A percentile compares a stretch with the other conserved stretches of the same genome.
These are phyloP conservation scores for Chiroxiphia lanceolata DNA, from an alignment of 2,797 vertebrate species.

Conservation along the genomic window DNA sequence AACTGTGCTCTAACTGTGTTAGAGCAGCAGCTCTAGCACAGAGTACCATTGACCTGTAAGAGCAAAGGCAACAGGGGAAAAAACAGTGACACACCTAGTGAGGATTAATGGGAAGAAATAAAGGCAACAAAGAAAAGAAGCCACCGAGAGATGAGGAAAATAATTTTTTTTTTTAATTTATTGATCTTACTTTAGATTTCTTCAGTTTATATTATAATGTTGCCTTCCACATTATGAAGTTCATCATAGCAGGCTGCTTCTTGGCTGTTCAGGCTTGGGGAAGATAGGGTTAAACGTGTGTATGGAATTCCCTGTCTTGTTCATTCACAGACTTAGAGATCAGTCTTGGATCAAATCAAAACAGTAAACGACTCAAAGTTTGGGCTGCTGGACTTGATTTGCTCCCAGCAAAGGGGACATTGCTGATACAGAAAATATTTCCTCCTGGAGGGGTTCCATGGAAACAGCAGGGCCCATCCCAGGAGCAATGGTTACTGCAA, in stretches of 20 bases:
- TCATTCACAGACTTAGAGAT: background rate
- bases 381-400: background rate
- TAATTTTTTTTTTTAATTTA: background rate
- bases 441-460: conserved; percentile 8
- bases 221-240: background rate
- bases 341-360: background rate
- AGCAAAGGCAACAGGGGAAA: background rate
- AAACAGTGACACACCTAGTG: background rate
- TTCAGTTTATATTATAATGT: background rate
- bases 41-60: background rate
- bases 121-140: background rate
- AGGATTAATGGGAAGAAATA: background rate
- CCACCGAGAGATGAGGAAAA: background rate
- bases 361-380: background rate
- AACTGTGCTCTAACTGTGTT: too few species aligned
- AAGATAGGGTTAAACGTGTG: background rate
- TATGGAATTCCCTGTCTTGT: background rate
- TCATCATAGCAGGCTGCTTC: background rate
- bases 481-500: background rate
- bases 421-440: conserved; percentile 44
- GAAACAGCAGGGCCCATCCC: background rate
- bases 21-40: background rate
- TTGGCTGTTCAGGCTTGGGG: background rate
- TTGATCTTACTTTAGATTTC: background rate
- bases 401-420: background rate